A percentile compares a stretch with the other conserved stretches of the same genome.
Evolutionary conservation across 2,888 invertebrate species (phyloP).

Genomic region (Scaptodrosophila latifasciaeformis): DNA sequence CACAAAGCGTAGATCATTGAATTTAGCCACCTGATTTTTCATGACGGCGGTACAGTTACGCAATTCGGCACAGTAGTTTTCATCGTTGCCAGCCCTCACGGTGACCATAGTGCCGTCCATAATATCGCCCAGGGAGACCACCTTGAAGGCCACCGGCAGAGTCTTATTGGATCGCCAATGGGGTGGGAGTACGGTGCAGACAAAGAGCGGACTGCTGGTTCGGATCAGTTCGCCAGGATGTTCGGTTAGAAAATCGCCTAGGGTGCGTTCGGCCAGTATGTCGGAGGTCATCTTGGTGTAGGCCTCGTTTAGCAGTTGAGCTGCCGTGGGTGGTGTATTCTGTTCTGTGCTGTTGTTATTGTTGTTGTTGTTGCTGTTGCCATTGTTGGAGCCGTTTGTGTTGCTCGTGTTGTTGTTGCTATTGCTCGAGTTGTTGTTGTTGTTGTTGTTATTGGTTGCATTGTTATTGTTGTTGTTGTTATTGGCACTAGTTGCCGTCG

Average conservation of each 20-base stretch:
- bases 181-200: constrained; percentile 94
- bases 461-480: constrained; percentile 46
- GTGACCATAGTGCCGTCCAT: constrained; percentile 97
- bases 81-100: constrained; percentile 97
- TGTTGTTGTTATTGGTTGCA: constrained; percentile 30
- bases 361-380: constrained; percentile 56
- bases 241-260: constrained; percentile 90
- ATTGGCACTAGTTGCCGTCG: constrained; percentile 62
- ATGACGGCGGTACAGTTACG: constrained; percentile 96
- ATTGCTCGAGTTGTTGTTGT: constrained; percentile 49
- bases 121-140: constrained; percentile 94
- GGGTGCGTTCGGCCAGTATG: constrained; percentile 89
- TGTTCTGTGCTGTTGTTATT: constrained; percentile 75
- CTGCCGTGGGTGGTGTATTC: constrained; percentile 83
- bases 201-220: constrained; percentile 94
- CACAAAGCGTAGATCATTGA: constrained; percentile 98
- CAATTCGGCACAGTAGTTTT: constrained; percentile 97
- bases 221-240: constrained; percentile 94
- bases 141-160: constrained; percentile 96
- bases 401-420: constrained; percentile 52
- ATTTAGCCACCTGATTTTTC: constrained; percentile 99
- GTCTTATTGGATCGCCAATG: constrained; percentile 99
- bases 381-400: constrained; percentile 53
- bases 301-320: constrained; percentile 84
- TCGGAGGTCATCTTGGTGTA: constrained; percentile 93